Conservation (phyloP, 2,797 vertebrate genomes). For the Acrossocheilus wenchowensis region DNA sequence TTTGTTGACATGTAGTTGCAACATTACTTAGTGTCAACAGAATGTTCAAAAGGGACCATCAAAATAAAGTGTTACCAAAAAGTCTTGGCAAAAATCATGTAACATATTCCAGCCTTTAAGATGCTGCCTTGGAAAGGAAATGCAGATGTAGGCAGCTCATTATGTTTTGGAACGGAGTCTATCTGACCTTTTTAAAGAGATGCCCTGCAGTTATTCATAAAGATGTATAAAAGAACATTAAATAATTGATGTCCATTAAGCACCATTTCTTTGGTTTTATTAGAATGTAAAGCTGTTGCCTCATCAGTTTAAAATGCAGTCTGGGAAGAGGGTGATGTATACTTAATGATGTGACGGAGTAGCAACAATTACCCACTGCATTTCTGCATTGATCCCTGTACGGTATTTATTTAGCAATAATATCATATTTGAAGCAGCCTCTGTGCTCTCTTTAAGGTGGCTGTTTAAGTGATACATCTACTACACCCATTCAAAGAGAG, state of each 20-base stretch:
- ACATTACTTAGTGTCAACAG: too few relatives aligned
- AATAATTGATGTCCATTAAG: slow-evolving; percentile 25
- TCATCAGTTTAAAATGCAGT: background rate
- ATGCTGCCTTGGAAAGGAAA: background rate
- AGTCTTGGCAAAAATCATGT: background rate
- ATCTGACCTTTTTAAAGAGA: background rate
- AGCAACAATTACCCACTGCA: slow-evolving; percentile 7
- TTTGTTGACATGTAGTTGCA: too few relatives aligned
- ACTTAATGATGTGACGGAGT: slow-evolving; percentile 18
- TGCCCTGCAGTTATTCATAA: background rate
- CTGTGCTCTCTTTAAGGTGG: background rate
- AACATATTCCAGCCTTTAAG: background rate
- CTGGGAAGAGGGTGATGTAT: slow-evolving; percentile 8
- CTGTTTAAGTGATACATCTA: slow-evolving; percentile 2
- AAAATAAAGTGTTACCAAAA: background rate
- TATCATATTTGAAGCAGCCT: background rate
- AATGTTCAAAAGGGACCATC: too few relatives aligned
- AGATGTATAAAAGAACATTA: background rate
- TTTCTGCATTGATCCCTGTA: slow-evolving; percentile 24
- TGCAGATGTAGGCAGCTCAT: background rate
- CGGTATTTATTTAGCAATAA: slow-evolving; percentile 27
- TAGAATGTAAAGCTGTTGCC: slow-evolving; percentile 12
- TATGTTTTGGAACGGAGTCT: background rate
- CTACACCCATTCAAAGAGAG: background rate
- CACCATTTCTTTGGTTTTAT: slow-evolving; percentile 1